Evolutionary conservation across 2,888 invertebrate species (phyloP), one percentile per base, ranked within the genome.

Genomic region (Xestia ashworthii): DNA sequence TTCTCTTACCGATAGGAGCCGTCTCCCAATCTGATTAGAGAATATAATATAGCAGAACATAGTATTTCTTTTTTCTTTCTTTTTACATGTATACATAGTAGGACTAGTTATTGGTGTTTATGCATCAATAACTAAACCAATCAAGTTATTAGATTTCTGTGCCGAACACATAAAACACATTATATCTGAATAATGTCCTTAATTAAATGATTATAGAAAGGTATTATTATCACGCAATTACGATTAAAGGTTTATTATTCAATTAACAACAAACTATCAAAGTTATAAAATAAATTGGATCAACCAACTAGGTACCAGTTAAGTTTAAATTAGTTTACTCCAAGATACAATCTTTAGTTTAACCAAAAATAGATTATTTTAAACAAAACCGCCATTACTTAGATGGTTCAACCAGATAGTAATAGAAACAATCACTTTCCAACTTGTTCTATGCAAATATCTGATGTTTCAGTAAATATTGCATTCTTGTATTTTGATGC

Each of bases 351-450:
- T 71, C 73, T 82, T 58, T 32, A 5, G 1, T 64, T 53, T 1
- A 41, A 75, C 76, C 53, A 14, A 74, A 80, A 81, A 66, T 69
- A 50, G 79, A 81, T 72, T 80, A 68, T 38, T 48, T 50, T 53
- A 19, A 41, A 75, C 71, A 65, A 80, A 77, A 82, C 48, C 25
- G 6, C 71, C 67, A 86, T 77, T 67, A 86, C 68, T 78, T 66
- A 80, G 68, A 86, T 78, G 38, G n/a, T 53, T 76, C 38, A 66
- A 55, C 55, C 46, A 81, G 76, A 78, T 73, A 48, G 77, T 69
- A 60, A 82, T 79, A 71, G 53, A 88, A 88, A 78, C 78, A 78
- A 81, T 81, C 71, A 80, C 80, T 87, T 88, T 88, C 83, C 79
- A 76, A 82, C 65, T 71, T 77, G 72, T 82, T 76, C 68, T 69